Base-by-base conservation (phyloP, 2,113 vertebrate genomes). In the Brachypteracias leptosomus region DNA sequence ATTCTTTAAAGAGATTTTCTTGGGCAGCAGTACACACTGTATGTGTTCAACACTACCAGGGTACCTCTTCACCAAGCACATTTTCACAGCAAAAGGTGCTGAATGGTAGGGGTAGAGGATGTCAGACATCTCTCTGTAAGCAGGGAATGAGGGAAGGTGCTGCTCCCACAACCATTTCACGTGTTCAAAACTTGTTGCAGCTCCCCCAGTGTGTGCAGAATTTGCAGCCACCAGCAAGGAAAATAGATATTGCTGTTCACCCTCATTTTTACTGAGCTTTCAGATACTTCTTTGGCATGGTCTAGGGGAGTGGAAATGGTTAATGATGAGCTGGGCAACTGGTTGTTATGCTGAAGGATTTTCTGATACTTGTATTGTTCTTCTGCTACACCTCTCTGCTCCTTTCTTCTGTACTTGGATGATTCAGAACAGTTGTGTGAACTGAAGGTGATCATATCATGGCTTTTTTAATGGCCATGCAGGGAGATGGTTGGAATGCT, bases 101-200 rank as follows among this genome's bases (percentile, higher is more conserved):
- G 62, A 38, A 19, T 68, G 58, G 18, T 57, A 22, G 4, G 8
- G 16, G 13, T 8, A 80, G n/a, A 62, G 28, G 51, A 54, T 70
- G 52, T 46, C 61, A 71, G 65, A 52, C 38, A 29, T 49, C 44
- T 44, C n/a, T 62, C 44, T 38, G 31, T 26, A 52, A 80, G 68
- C 70, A 46, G 44, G 31, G 29, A 74, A 46, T 42, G 62, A 80
- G 54, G 31, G 75, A 87, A 73, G 54, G 10, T 82, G 59, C 38
- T 47, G 52, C 49, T 92, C 21, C 35, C 62, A 87, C 73, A 85
- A 76, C 78, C 87, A 54, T 92, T 93, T 90, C 82, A 33, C 58
- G 40, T 71, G 24, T 26, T 82, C 25, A 47, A 40, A 77, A 94
- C 88, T 91, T 97, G 91, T 95, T 90, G 93, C 87, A 87, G 72